Conservation (phyloP, 2,797 vertebrate species). For the Anguilla anguilla region DNA sequence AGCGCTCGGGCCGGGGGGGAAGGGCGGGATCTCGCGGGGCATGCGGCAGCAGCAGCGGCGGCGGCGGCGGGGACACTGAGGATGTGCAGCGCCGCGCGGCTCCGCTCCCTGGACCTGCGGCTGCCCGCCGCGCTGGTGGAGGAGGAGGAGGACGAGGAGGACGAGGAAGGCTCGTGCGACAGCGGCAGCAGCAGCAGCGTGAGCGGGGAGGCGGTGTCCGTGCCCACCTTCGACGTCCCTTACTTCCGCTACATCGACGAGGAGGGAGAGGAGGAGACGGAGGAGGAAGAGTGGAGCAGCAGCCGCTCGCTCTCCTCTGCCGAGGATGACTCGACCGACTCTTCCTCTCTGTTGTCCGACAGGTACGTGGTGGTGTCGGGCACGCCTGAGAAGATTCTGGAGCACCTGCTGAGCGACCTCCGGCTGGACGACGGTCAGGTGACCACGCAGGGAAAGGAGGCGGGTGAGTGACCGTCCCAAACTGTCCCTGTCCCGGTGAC, state of each 20-base stretch:
- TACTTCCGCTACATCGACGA: constrained; percentile 99
- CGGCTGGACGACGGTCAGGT: constrained; percentile 79
- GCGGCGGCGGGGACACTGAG: constrained; percentile 54
- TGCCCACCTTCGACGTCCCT: constrained; percentile 95
- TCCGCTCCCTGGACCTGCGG: constrained; percentile 72
- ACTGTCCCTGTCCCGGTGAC: too few relatives aligned
- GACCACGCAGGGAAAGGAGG: constrained; percentile 75
- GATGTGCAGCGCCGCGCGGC: constrained; percentile 85
- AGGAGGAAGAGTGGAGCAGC: constrained; percentile 86
- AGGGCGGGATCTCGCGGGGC: neutral
- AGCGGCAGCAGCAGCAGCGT: constrained; percentile 54
- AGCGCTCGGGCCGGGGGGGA: constrained; percentile 44
- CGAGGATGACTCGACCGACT: constrained; percentile 85
- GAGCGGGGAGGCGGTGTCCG: constrained; percentile 63
- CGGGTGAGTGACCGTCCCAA: constrained; percentile 71
- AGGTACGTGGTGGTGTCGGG: constrained; percentile 92
- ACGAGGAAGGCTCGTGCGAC: constrained; percentile 66
- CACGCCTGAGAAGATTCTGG: constrained; percentile 93
- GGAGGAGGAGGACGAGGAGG: constrained; percentile 75
- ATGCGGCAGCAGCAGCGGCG: constrained; percentile 50
- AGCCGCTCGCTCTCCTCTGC: constrained; percentile 93
- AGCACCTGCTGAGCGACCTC: constrained; percentile 88
- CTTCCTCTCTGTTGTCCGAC: constrained; percentile 84
- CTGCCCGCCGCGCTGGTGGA: constrained; percentile 73
- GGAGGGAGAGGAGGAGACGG: constrained; percentile 79